Conservation (phyloP, 1,140 invertebrate genomes). For the Matsumurasca onukii region DNA sequence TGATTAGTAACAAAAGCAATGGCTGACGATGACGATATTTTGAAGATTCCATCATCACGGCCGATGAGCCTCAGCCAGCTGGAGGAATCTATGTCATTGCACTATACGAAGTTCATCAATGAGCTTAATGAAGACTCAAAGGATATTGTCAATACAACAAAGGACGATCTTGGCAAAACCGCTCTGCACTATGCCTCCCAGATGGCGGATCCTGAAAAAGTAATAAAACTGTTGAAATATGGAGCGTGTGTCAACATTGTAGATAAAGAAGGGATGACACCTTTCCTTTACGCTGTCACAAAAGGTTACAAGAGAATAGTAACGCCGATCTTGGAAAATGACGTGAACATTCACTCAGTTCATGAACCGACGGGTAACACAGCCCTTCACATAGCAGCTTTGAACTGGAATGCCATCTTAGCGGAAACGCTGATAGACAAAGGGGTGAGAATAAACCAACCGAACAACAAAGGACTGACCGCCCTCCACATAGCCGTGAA, state of each 20-base stretch:
- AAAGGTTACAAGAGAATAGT: not conserved
- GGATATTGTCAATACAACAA: too few relatives aligned
- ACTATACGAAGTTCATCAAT: too few relatives aligned
- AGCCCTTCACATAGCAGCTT: not conserved
- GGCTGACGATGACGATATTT: too few relatives aligned
- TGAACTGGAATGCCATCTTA: not conserved
- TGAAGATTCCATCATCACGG: too few relatives aligned
- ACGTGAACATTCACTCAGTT: not conserved
- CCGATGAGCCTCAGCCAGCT: too few relatives aligned
- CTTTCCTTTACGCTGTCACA: not conserved
- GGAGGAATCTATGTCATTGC: too few relatives aligned
- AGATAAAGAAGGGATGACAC: not conserved
- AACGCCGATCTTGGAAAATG: not conserved
- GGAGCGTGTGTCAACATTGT: not conserved
- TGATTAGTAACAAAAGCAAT: too few relatives aligned
- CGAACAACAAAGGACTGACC: not conserved
- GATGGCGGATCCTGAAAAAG: not conserved
- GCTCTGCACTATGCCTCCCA: not conserved
- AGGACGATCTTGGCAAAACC: too few relatives aligned
- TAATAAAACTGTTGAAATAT: not conserved
- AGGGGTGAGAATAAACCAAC: not conserved
- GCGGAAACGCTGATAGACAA: not conserved
- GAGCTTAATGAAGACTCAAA: too few relatives aligned
- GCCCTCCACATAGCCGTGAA: not conserved
- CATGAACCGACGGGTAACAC: not conserved